Evolutionary conservation across 2,797 vertebrate genomes (phyloP), one percentile per base, ranked within the genome.

Genomic region (Argyrosomus regius): DNA sequence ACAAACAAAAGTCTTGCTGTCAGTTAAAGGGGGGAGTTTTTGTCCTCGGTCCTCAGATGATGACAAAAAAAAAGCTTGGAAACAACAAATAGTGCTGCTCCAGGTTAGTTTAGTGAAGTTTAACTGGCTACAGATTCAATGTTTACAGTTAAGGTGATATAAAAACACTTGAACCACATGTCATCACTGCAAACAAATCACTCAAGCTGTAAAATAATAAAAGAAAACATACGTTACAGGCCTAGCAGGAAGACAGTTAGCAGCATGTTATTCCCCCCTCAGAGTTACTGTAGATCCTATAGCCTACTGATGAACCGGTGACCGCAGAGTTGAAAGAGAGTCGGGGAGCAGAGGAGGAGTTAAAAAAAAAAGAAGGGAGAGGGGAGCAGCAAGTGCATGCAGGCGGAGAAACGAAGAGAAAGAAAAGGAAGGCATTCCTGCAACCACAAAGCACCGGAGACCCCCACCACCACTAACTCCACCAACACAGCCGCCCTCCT

Each of bases 371-470:
- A 57, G 46, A 58, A 56, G 13, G 72, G n/a, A 65, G 66, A 66
- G 72, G 72, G 68, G 71, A 63, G 82, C 59, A 90, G 82, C 92
- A 93, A 94, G 94, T 94, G 93, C 91, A 92, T 77, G 87, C 90
- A 77, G 87, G 83, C 80, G 50, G 80, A 87, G 83, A 72, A 41
- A 82, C 11, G 20, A 45, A 75, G 77, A 77, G 86, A 87, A 72
- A 86, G 85, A 87, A 86, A 86, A 81, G 79, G 85, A 92, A 91
- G 86, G 91, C 92, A 97, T 98, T 98, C 97, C 96, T 93, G 46
- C 89, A 92, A 85, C 92, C 92, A 97, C 96, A 94, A 94, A 95
- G 94, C 89, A 84, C 72, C 46, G 45, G 81, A 87, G 82, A 92
- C 71, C 77, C 86, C 86, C 41, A 11, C 43, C 49, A 9, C 35